Evolutionary conservation across 2,797 vertebrate species (phyloP).

Genomic region (Arrhamphus sclerolepis): DNA sequence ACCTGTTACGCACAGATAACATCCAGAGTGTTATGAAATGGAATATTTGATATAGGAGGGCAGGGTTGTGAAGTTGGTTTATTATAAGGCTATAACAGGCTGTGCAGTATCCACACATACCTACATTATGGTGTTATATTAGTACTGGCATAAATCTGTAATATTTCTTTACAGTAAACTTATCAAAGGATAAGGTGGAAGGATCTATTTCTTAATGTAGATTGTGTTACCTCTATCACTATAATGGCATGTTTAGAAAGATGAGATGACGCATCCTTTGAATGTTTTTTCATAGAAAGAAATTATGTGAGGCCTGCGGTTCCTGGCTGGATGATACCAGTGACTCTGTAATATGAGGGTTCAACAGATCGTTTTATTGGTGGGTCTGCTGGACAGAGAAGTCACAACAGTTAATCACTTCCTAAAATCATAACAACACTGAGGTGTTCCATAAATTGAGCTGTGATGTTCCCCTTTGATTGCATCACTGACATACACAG

Average conservation of each 20-base stretch:
- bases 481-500: constrained; percentile 61
- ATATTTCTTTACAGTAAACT: neutral
- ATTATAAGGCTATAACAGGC: too few species aligned
- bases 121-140: too few species aligned
- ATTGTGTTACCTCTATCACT: too few species aligned
- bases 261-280: constrained; percentile 5
- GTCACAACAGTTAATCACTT: constrained; percentile 41
- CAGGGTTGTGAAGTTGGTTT: neutral
- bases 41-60: neutral
- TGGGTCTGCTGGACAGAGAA: constrained; percentile 28
- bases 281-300: constrained; percentile 23
- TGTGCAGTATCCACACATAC: neutral
- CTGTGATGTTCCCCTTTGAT: constrained; percentile 52
- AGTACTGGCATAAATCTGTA: neutral
- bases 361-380: constrained; percentile 42
- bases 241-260: neutral
- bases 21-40: neutral
- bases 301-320: constrained; percentile 7
- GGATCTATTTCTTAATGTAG: neutral
- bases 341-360: constrained; percentile 21
- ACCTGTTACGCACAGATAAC: neutral
- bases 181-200: neutral
- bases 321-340: constrained; percentile 28
- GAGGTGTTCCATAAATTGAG: constrained; percentile 61
- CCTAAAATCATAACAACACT: constrained; percentile 54